These are phyloP conservation scores for Rhynchopsitta pachyrhyncha DNA, from an alignment of 2,113 vertebrate genomes.

Conservation along the genomic window DNA sequence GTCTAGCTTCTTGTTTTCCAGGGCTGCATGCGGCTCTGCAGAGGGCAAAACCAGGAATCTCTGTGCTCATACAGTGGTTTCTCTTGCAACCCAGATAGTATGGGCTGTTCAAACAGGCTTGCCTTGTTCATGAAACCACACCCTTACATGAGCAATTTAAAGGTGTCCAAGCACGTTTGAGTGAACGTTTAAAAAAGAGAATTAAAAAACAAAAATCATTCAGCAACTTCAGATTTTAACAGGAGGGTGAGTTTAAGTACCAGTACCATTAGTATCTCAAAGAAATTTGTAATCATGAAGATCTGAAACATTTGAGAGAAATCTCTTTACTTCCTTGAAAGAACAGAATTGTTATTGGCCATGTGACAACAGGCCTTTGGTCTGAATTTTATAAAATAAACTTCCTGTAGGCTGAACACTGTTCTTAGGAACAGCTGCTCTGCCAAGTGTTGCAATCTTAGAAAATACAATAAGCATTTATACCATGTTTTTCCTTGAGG, in stretches of 20 bases:
- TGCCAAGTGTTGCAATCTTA: not conserved
- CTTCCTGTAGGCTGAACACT: not conserved
- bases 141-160: not conserved
- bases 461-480: not conserved
- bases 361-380: not conserved
- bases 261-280: not conserved
- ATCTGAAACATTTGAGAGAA: not conserved
- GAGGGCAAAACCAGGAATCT: not conserved
- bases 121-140: not conserved
- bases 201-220: not conserved
- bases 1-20: not conserved
- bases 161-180: fast-evolving
- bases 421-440: not conserved
- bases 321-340: not conserved
- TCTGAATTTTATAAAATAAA: not conserved
- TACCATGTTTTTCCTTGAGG: not conserved
- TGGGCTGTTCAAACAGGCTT: not conserved
- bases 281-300: not conserved
- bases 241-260: not conserved
- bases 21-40: not conserved
- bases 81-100: not conserved
- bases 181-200: not conserved
- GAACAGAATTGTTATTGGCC: not conserved
- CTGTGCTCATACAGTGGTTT: not conserved
- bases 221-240: not conserved